A percentile compares a stretch with the other conserved stretches of the same genome.
Evolutionary conservation across 1,140 invertebrate genomes (phyloP).

Genomic region (Macrocentrus cingulum): DNA sequence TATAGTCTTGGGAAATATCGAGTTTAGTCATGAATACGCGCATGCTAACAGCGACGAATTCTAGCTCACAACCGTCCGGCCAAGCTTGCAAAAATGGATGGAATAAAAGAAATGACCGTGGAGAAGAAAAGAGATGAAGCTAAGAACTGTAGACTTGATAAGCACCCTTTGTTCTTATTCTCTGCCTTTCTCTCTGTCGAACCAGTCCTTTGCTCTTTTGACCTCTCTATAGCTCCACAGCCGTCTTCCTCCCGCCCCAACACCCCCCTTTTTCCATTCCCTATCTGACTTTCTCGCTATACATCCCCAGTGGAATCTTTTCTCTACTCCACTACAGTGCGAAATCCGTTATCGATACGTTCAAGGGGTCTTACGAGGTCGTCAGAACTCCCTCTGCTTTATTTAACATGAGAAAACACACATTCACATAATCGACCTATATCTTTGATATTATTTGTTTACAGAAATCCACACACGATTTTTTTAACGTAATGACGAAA

Average conservation of each 20-base stretch:
- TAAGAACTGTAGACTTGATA: constrained; percentile 32
- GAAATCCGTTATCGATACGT: constrained; percentile 43
- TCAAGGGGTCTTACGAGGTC: constrained; percentile 25
- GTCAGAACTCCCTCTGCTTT: no score
- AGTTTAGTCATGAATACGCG: constrained; percentile 15
- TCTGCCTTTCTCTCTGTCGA: background rate
- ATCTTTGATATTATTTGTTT: no score
- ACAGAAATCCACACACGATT: no score
- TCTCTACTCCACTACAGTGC: constrained; percentile 22
- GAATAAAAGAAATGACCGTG: constrained; percentile 24
- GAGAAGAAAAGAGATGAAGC: constrained; percentile 3
- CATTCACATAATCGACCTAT: no score
- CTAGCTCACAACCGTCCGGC: background rate
- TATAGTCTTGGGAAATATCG: constrained; percentile 11
- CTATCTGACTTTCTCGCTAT: constrained; percentile 15
- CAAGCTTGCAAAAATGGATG: constrained; percentile 18
- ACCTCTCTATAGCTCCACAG: constrained; percentile 12
- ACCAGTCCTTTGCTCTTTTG: constrained; percentile 10
- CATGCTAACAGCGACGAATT: background rate
- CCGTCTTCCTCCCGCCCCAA: constrained; percentile 24
- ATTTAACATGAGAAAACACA: no score
- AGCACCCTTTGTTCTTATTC: constrained; percentile 29
- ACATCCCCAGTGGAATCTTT: constrained; percentile 13
- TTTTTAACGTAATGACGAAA: no score
- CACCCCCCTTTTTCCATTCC: constrained; percentile 5